These are phyloP conservation scores for Cryptosula pallasiana DNA, from an alignment of 2,888 invertebrate species.

Conservation along the genomic window DNA sequence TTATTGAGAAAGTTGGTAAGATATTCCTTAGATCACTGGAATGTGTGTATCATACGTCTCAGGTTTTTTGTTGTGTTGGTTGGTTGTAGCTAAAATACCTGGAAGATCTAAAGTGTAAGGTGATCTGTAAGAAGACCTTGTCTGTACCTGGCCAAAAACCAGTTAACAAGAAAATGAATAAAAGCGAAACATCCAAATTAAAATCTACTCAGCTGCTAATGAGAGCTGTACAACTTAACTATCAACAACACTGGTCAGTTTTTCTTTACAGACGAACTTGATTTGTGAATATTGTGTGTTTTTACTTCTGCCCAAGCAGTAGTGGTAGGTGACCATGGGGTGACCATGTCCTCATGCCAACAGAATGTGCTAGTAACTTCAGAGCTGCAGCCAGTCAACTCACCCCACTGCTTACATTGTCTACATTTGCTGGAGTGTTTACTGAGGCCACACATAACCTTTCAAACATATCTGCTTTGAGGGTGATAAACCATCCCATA, in stretches of 20 bases:
- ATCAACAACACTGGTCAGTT: conserved; percentile 88
- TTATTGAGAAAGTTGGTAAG: background rate
- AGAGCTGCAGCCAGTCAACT: too few relatives aligned
- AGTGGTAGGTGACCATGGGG: too few relatives aligned
- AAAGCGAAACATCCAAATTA: background rate
- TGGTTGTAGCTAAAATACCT: conserved; percentile 70
- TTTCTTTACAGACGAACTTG: background rate
- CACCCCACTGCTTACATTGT: too few relatives aligned
- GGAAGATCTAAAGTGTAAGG: conserved; percentile 60
- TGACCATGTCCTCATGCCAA: too few relatives aligned
- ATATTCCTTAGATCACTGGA: background rate
- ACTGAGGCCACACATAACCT: too few relatives aligned
- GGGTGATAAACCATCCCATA: too few relatives aligned
- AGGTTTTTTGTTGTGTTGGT: too few relatives aligned
- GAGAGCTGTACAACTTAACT: conserved; percentile 88
- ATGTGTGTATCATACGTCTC: too few relatives aligned
- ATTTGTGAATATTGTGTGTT: background rate
- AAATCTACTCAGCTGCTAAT: conserved; percentile 61
- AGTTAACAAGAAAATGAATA: conserved; percentile 61
- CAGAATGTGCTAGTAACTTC: too few relatives aligned
- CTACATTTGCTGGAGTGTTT: too few relatives aligned
- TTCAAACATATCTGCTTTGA: too few relatives aligned
- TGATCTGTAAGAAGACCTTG: conserved; percentile 65
- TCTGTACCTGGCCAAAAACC: conserved; percentile 61
- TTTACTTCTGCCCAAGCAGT: background rate